A percentile compares a stretch with the other conserved stretches of the same genome.
These are phyloP conservation scores for Lasioglossum pauxillum DNA, from an alignment of 2,888 invertebrate species.

Conservation along the genomic window DNA sequence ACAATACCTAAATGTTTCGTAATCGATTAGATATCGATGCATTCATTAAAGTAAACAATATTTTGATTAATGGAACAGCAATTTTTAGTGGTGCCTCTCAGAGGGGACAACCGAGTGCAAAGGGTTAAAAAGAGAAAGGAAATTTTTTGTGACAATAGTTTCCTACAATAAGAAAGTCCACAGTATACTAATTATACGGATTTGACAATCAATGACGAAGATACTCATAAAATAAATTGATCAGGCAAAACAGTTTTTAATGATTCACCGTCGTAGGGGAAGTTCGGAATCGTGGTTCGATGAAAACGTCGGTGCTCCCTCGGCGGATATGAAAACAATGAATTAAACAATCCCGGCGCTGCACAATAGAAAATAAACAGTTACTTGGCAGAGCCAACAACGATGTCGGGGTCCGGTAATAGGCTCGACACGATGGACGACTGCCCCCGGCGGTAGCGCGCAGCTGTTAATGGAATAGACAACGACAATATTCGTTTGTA, in stretches of 20 bases:
- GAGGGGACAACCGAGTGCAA: too few species aligned
- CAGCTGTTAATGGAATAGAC: constrained; percentile 29
- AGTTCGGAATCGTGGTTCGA: neutral
- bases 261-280: neutral
- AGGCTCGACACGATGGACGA: constrained; percentile 5
- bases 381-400: constrained; percentile 21
- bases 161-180: neutral
- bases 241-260: neutral
- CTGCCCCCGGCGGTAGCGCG: neutral
- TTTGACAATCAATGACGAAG: neutral
- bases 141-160: neutral
- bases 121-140: neutral
- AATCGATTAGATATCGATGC: too few species aligned
- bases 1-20: too few species aligned
- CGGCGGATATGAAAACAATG: neutral
- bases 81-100: too few species aligned
- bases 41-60: too few species aligned
- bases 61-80: too few species aligned
- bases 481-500: constrained; percentile 39
- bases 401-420: neutral
- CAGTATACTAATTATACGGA: neutral
- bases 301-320: neutral
- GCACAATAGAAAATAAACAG: constrained; percentile 25
- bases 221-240: too few species aligned
- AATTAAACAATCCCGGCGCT: neutral